Percentiles rank a stretch among this genome's conserved stretches.
phyloP scores from a whole-genome alignment of 1,140 invertebrate genomes.

The Scaptodrosophila lebanonensis region DNA sequence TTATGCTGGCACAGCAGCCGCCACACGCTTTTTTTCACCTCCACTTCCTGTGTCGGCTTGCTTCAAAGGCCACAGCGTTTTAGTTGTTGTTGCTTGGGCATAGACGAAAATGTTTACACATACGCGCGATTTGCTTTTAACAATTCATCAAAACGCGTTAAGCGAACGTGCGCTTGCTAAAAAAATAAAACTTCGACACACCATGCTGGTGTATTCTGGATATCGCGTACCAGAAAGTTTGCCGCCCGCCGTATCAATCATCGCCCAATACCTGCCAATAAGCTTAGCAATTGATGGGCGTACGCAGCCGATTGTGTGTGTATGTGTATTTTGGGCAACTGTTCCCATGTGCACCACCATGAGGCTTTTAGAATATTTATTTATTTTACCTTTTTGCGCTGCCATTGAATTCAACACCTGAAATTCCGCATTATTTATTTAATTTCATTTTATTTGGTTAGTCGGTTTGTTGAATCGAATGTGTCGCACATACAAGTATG shows the following conservation, averaged over 20 bases:
- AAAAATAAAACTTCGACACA: slow-evolving; percentile 65
- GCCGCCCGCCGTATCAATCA: slow-evolving; percentile 65
- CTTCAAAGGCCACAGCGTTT: not conserved
- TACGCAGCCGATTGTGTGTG: slow-evolving; percentile 1
- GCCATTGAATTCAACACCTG: too few species aligned
- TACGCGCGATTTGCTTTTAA: slow-evolving; percentile 73
- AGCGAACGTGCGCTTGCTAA: slow-evolving; percentile 37
- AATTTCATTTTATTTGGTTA: too few species aligned
- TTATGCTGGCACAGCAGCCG: too few species aligned
- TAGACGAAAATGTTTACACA: slow-evolving; percentile 71
- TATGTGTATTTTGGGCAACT: slow-evolving; percentile 7
- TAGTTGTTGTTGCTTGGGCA: slow-evolving; percentile 8
- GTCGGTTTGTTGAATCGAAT: too few species aligned
- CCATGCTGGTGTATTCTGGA: slow-evolving; percentile 42
- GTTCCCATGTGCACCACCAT: too few species aligned
- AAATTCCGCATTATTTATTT: too few species aligned
- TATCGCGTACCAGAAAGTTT: slow-evolving; percentile 28
- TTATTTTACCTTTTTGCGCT: too few species aligned
- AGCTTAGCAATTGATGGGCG: not conserved
- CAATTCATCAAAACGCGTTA: slow-evolving; percentile 73
- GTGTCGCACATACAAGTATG: too few species aligned
- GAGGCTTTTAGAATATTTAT: too few species aligned
- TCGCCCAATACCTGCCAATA: slow-evolving; percentile 54
- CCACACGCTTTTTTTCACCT: slow-evolving; percentile 26
- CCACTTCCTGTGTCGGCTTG: slow-evolving; percentile 16